A percentile compares a stretch with the other conserved stretches of the same genome.
phyloP scores from a whole-genome alignment of 1,140 invertebrate genomes.

The Drosophila parabipectinata region DNA sequence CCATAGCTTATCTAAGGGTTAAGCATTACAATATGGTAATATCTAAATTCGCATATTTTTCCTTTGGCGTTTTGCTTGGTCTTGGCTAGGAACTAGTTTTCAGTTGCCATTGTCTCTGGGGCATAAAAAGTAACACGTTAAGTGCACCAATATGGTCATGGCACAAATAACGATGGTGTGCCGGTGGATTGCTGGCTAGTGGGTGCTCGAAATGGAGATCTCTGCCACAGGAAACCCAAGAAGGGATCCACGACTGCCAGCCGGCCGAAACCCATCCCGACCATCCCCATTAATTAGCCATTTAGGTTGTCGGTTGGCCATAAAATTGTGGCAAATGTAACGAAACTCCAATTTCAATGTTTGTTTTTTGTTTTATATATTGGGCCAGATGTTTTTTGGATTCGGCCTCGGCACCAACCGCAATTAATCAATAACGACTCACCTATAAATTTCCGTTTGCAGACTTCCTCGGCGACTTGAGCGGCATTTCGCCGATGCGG shows the following conservation, averaged over 20 bases:
- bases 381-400: constrained; percentile 60
- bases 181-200: constrained; percentile 9
- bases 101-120: constrained; percentile 30
- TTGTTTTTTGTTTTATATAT: constrained; percentile 37
- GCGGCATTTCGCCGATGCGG: constrained; percentile 78
- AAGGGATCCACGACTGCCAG: constrained; percentile 15
- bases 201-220: constrained; percentile 19
- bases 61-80: constrained; percentile 18
- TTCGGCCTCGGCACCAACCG: constrained; percentile 26
- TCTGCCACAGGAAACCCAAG: constrained; percentile 3
- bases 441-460: constrained; percentile 64
- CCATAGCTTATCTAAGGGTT: constrained; percentile 3
- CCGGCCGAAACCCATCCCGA: neutral
- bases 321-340: constrained; percentile 67
- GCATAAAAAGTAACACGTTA: constrained; percentile 58
- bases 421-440: constrained; percentile 74
- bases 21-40: constrained; percentile 38
- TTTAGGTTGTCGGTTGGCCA: constrained; percentile 49
- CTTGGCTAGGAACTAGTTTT: constrained; percentile 40
- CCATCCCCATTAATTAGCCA: constrained; percentile 34
- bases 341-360: constrained; percentile 35
- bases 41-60: constrained; percentile 2
- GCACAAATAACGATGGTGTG: constrained; percentile 45
- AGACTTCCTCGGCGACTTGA: constrained; percentile 74
- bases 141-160: constrained; percentile 61